A percentile compares a stretch with the other conserved stretches of the same genome.
Conservation (phyloP, 2,888 invertebrate genomes). For the Zaprionus bogoriensis region DNA sequence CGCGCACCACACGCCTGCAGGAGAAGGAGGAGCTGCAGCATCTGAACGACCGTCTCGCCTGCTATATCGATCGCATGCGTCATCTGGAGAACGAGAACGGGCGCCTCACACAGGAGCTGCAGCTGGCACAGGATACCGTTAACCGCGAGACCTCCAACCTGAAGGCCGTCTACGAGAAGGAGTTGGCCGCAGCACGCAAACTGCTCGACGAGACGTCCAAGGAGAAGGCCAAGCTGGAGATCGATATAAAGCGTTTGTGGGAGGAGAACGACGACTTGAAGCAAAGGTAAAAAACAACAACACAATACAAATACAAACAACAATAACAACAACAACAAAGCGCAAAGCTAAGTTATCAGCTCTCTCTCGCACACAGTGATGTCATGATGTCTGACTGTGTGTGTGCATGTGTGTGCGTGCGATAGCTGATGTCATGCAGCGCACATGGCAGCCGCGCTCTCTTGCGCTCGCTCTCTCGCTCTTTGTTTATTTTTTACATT, state of each 20-base stretch:
- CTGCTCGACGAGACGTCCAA: conserved; percentile 95
- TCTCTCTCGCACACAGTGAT: conserved; percentile 46
- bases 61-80: conserved; percentile 97
- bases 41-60: conserved; percentile 97
- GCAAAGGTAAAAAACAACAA: conserved; percentile 84
- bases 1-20: conserved; percentile 93
- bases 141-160: conserved; percentile 94
- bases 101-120: conserved; percentile 91
- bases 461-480: conserved; percentile 4
- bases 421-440: conserved; percentile 61
- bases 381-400: conserved; percentile 41
- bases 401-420: not conserved
- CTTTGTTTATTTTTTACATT: conserved; percentile 69
- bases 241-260: conserved; percentile 93
- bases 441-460: conserved; percentile 48
- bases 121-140: conserved; percentile 92
- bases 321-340: conserved; percentile 14
- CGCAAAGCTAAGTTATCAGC: conserved; percentile 39
- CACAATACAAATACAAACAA: conserved; percentile 6
- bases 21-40: conserved; percentile 97
- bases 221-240: conserved; percentile 96
- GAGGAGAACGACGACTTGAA: conserved; percentile 94
- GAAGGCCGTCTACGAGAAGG: conserved; percentile 95
- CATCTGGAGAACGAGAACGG: conserved; percentile 96
- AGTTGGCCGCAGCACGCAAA: conserved; percentile 94